These are phyloP conservation scores for Syngnathus floridae DNA, from an alignment of 2,113 vertebrate genomes.

Conservation along the genomic window DNA sequence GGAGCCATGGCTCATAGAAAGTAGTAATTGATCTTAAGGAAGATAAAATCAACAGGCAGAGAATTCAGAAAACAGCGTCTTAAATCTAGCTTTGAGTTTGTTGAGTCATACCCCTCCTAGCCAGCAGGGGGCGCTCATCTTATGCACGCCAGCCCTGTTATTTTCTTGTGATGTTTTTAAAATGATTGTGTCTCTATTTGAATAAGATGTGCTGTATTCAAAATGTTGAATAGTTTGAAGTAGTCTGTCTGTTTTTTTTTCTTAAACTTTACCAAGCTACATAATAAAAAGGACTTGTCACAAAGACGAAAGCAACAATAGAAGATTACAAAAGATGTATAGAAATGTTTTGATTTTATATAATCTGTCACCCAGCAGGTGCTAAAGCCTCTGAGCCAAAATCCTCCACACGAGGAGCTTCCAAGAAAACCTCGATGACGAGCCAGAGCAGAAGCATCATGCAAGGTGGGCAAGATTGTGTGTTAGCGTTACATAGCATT, in stretches of 20 bases:
- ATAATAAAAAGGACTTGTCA: neutral
- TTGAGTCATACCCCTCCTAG: too few species aligned
- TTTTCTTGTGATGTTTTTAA: too few species aligned
- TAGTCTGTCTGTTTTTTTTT: neutral
- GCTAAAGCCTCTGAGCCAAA: conserved; percentile 52
- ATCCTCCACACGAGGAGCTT: conserved; percentile 60
- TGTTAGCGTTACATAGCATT: neutral
- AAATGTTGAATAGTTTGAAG: neutral
- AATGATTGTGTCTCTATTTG: neutral
- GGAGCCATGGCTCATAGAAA: too few species aligned
- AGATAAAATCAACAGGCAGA: too few species aligned
- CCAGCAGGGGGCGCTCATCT: too few species aligned
- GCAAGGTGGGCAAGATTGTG: conserved; percentile 75
- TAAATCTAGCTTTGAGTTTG: too few species aligned
- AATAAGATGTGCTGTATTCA: neutral
- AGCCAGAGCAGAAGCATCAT: conserved; percentile 77
- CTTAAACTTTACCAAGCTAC: too few species aligned
- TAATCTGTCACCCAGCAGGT: conserved; percentile 25
- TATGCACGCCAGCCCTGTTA: too few species aligned
- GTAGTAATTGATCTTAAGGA: too few species aligned
- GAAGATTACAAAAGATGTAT: neutral
- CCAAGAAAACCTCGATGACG: conserved; percentile 62
- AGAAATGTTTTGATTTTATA: neutral
- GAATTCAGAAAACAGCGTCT: too few species aligned
- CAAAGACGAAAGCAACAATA: neutral